phyloP scores from a whole-genome alignment of 2,113 vertebrate species.

The Cheirogaleus medius region DNA sequence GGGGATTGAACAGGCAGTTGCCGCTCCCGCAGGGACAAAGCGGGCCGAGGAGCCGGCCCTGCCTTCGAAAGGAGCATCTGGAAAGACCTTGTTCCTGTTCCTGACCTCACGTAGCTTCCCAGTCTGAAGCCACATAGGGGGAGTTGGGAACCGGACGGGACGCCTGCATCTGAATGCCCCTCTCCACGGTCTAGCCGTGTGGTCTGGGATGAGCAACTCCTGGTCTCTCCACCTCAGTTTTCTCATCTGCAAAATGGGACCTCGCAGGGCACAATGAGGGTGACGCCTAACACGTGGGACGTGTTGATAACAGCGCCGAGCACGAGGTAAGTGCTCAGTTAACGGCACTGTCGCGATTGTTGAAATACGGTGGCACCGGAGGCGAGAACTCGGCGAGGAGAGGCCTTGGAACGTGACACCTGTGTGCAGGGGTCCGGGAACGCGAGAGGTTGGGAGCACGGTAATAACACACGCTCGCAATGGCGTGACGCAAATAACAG shows the following conservation, averaged over 20 bases:
- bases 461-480: rapidly evolving
- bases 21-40: not conserved
- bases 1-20: not conserved
- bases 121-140: not conserved
- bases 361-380: rapidly evolving
- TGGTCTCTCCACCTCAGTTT: not conserved
- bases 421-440: not conserved
- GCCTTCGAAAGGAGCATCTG: not conserved
- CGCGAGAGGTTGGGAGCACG: not conserved
- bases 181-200: rapidly evolving
- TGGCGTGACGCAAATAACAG: rapidly evolving
- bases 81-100: rapidly evolving
- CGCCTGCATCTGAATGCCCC: too few relatives aligned
- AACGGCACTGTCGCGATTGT: rapidly evolving
- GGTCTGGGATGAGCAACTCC: not conserved
- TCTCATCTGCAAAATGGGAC: not conserved
- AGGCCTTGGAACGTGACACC: too few relatives aligned
- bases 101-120: rapidly evolving
- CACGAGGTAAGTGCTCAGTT: not conserved
- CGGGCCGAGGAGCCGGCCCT: not conserved
- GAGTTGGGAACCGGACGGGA: rapidly evolving
- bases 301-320: rapidly evolving
- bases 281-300: rapidly evolving
- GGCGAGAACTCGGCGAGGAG: not conserved
- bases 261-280: rapidly evolving